These are phyloP conservation scores for Microchrysa polita DNA, from an alignment of 2,888 invertebrate genomes.

Conservation along the genomic window DNA sequence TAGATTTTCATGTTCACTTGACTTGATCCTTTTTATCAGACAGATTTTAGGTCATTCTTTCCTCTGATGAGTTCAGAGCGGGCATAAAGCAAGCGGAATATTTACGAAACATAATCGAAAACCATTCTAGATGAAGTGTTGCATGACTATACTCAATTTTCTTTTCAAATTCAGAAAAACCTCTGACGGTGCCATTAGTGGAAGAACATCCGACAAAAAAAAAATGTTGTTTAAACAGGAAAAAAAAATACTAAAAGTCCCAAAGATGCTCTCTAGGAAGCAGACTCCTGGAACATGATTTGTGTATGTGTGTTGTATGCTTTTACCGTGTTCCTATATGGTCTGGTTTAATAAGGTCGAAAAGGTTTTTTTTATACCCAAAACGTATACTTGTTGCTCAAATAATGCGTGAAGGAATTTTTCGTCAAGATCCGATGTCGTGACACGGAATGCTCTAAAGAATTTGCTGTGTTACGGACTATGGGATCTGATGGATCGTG, in stretches of 20 bases:
- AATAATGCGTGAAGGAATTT: conserved; percentile 34
- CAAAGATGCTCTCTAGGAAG: not conserved
- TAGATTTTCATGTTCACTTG: conserved; percentile 15
- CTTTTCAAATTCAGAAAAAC: conserved; percentile 3
- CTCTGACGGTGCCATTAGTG: not conserved
- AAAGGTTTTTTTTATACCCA: conserved; percentile 17
- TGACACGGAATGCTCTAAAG: not conserved
- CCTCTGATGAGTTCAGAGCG: too few relatives aligned
- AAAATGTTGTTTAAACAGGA: not conserved
- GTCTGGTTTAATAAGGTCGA: conserved; percentile 2
- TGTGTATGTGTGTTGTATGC: too few relatives aligned
- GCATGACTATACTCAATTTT: conserved; percentile 35
- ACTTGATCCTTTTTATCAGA: conserved; percentile 8
- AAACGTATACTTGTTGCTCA: not conserved
- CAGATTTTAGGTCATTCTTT: not conserved
- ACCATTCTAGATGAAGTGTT: not conserved
- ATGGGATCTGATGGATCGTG: not conserved
- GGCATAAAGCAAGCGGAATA: too few relatives aligned
- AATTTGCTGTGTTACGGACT: not conserved
- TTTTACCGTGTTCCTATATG: not conserved
- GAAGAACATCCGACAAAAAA: not conserved
- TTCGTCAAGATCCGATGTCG: not conserved
- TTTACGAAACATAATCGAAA: not conserved
- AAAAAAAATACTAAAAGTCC: not conserved
- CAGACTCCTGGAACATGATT: too few relatives aligned